Evolutionary conservation across 2,888 invertebrate genomes (phyloP).

Genomic region (Troides oblongomaculatus): DNA sequence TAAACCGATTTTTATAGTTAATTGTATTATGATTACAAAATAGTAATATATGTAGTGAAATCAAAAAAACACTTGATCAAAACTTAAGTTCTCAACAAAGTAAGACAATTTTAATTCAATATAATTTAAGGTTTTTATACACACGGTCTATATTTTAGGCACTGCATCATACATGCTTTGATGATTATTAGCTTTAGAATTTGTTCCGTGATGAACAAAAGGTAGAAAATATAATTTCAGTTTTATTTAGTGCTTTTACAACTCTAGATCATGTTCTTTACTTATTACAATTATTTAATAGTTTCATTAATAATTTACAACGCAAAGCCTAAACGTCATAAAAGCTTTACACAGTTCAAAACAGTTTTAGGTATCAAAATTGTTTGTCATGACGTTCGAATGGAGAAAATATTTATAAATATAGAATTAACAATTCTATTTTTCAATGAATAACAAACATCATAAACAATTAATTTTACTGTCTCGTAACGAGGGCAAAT

Average conservation of each 20-base stretch:
- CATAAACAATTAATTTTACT: constrained; percentile 46
- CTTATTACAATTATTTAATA: neutral
- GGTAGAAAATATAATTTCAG: too few species aligned
- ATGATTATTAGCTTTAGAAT: too few species aligned
- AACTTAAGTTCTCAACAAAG: neutral
- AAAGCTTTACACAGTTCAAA: constrained; percentile 8
- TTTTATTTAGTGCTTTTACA: too few species aligned
- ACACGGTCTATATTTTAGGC: too few species aligned
- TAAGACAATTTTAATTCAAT: too few species aligned
- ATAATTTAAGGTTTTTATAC: too few species aligned
- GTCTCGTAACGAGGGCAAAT: constrained; percentile 74
- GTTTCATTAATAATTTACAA: constrained; percentile 4
- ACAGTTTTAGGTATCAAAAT: constrained; percentile 46
- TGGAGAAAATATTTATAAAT: constrained; percentile 38
- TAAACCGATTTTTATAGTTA: neutral
- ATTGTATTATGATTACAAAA: neutral
- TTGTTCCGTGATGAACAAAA: too few species aligned
- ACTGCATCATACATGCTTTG: too few species aligned
- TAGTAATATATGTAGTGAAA: neutral
- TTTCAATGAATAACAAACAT: constrained; percentile 57
- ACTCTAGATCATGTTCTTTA: too few species aligned
- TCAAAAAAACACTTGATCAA: neutral
- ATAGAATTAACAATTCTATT: constrained; percentile 27
- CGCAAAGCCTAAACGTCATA: constrained; percentile 4
- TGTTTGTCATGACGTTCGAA: constrained; percentile 42